Conservation (phyloP, 2,797 vertebrate species). For the Denticeps clupeoides region DNA sequence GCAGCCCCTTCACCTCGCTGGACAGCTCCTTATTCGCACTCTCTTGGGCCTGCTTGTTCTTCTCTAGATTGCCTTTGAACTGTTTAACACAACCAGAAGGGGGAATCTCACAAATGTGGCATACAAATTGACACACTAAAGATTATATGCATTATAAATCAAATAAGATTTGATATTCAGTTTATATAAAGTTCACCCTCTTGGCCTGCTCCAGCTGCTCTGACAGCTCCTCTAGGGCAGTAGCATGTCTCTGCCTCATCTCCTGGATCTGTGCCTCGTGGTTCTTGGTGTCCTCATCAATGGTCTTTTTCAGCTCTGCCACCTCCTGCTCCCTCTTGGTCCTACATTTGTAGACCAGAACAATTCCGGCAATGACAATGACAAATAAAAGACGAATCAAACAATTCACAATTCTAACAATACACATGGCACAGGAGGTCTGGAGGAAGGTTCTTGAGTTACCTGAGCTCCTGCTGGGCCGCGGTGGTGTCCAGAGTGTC, state of each 20-base stretch:
- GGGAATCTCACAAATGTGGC: background rate
- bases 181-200: conserved; percentile 70
- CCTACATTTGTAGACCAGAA: conserved; percentile 43
- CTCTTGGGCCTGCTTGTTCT: conserved; percentile 90
- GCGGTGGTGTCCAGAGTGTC: conserved; percentile 95
- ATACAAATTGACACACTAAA: background rate
- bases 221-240: conserved; percentile 80
- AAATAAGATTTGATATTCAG: no score
- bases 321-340: conserved; percentile 93
- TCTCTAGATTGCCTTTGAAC: conserved; percentile 90
- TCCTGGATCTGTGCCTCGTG: conserved; percentile 93
- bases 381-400: background rate
- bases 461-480: conserved; percentile 95
- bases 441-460: background rate
- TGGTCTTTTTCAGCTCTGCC: conserved; percentile 89
- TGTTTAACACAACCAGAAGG: conserved; percentile 26
- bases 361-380: background rate
- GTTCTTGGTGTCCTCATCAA: conserved; percentile 88
- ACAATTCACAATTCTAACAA: background rate
- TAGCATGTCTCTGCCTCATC: conserved; percentile 80
- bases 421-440: no score
- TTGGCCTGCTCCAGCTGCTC: conserved; percentile 95
- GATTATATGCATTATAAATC: background rate
- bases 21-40: conserved; percentile 85
- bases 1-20: conserved; percentile 81